Base-by-base conservation (phyloP, 2,888 invertebrate species). In the Amblyjoppa proteus region DNA sequence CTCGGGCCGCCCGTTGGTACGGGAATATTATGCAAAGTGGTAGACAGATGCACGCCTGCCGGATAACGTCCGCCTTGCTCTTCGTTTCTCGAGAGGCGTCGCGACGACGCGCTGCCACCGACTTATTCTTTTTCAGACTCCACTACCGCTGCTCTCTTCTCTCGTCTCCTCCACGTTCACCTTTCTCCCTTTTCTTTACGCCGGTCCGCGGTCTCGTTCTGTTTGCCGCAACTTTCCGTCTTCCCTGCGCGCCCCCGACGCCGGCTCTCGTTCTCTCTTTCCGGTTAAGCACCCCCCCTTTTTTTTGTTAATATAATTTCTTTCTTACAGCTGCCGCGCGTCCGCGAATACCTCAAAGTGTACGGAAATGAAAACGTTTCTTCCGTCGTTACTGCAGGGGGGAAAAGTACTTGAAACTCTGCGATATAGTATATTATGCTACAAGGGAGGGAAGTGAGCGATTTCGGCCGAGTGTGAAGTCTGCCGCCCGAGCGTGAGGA, bases 11-110 rank as follows among this genome's bases (percentile, higher is more conserved):
- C 66, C 66, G 68, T 71, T 75, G 82, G 85, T 41, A 82, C 71
- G 90, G 88, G 89, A 90, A 88, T 91, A 91, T 91, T 91, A 91
- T 91, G 91, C 91, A 91, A 91, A 91, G 90, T 89, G 89, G 89
- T 89, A 91, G 91, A 91, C 91, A 91, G 91, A 91, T 91, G 91
- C 90, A 91, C 85, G 82, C 68, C 82, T 76, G 85, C 79, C 75
- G 82, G 82, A 85, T 85, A 85, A 85, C 85, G 85, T 82, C 75
- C 85, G 70, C 79, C 82, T 79, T 79, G 75, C 78, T 82, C 75
- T 79, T 82, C 82, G 79, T 82, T 79, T 79, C 70, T 38, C 28
- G 45, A 74, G 81, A 85, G 75, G 61, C 71, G 73, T 85, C 79
- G 64, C 79, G 75, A 66, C 66, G 66, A 34, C 58, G 28, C 28